Conservation (phyloP, 2,888 invertebrate genomes). For the Melanargia galathea region DNA sequence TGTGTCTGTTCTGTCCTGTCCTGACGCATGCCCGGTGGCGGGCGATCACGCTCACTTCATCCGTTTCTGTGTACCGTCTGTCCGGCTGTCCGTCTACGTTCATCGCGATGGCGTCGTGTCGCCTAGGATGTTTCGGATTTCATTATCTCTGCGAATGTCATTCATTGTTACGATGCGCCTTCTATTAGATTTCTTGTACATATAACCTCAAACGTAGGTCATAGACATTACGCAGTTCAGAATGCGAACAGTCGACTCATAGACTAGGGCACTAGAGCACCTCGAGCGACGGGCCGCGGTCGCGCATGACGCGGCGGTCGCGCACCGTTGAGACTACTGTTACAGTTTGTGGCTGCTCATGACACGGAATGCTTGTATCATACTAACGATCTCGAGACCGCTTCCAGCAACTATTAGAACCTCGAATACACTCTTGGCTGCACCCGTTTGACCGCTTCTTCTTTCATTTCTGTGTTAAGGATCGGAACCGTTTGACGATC, state of each 20-base stretch:
- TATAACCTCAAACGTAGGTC: constrained; percentile 67
- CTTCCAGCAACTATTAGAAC: constrained; percentile 79
- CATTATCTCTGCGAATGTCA: constrained; percentile 77
- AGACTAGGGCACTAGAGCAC: constrained; percentile 54
- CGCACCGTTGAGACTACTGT: constrained; percentile 52
- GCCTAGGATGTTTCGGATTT: constrained; percentile 72
- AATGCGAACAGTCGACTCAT: constrained; percentile 44
- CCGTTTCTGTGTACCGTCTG: constrained; percentile 79
- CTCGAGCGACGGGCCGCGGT: constrained; percentile 56
- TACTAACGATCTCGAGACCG: constrained; percentile 69
- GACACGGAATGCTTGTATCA: constrained; percentile 77
- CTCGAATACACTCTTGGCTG: constrained; percentile 81
- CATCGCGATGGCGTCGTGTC: constrained; percentile 77
- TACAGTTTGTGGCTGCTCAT: constrained; percentile 75
- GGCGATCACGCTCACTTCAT: constrained; percentile 82
- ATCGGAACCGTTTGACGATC: constrained; percentile 63
- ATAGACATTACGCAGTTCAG: constrained; percentile 59
- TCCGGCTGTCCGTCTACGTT: constrained; percentile 75
- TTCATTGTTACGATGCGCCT: constrained; percentile 78
- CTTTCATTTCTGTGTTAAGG: constrained; percentile 80
- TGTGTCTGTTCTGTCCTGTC: constrained; percentile 80
- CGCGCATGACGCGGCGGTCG: constrained; percentile 56
- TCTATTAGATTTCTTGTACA: constrained; percentile 79
- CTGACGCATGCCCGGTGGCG: constrained; percentile 81
- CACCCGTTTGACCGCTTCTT: constrained; percentile 78